A percentile compares a stretch with the other conserved stretches of the same genome.
Conservation (phyloP, 1,140 invertebrate genomes). For the Aphaenogaster floridana region DNA sequence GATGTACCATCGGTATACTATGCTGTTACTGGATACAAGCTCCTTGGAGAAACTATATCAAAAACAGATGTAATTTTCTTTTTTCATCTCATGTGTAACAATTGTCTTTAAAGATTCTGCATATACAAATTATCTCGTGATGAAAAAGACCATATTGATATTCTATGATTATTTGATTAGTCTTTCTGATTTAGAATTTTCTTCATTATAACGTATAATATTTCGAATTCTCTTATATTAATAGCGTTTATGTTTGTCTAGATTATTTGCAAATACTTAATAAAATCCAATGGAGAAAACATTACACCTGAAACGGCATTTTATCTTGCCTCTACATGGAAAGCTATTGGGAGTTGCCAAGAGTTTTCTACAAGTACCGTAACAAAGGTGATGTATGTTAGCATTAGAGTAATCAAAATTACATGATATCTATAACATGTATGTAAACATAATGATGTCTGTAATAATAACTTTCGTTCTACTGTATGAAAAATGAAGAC, state of each 20-base stretch:
- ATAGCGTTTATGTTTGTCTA: constrained; percentile 75
- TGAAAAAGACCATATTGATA: constrained; percentile 73
- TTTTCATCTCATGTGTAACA: neutral
- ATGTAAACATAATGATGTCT: constrained; percentile 77
- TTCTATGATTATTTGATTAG: constrained; percentile 84
- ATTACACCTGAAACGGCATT: constrained; percentile 87
- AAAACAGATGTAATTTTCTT: constrained; percentile 69
- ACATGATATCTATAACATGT: neutral
- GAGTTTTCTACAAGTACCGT: constrained; percentile 76
- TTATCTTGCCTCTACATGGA: constrained; percentile 87
- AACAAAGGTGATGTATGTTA: constrained; percentile 79
- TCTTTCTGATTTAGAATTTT: constrained; percentile 83
- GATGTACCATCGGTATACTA: constrained; percentile 88
- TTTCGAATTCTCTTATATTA: constrained; percentile 10
- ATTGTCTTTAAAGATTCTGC: neutral
- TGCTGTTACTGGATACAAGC: constrained; percentile 87
- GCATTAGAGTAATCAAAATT: neutral
- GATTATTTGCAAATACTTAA: constrained; percentile 87
- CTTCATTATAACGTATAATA: constrained; percentile 13
- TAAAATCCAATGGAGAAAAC: constrained; percentile 81
- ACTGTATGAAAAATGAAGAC: constrained; percentile 79
- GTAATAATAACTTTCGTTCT: constrained; percentile 82
- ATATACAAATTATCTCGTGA: constrained; percentile 33
- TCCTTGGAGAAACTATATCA: constrained; percentile 86
- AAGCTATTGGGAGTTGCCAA: constrained; percentile 85